Base-by-base conservation (phyloP, 2,888 invertebrate species). In the Amiota communis region DNA sequence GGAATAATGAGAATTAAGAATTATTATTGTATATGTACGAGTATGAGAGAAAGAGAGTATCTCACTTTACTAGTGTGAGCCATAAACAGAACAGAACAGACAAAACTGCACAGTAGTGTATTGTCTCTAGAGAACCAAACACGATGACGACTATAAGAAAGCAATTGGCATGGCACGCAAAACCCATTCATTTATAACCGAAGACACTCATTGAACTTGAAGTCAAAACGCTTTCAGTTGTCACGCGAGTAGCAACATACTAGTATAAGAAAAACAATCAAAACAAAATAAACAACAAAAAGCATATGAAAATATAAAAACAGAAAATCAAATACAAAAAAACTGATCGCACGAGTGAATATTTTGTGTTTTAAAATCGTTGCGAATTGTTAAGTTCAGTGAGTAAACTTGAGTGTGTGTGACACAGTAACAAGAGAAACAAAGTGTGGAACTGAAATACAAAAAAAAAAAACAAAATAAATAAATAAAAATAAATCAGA, bases 151-250 rank as follows among this genome's bases (percentile, higher is more conserved):
- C 36, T 36, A 36, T 6, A 36, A 36, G 49, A 53, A 74, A 56
- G 73, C 74, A 77, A 78, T 64, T 77, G 75, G 36, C 36, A 36
- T 6, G 36, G 72, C 74, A 74, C 73, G 74, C 78, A 72, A 63
- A 70, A 36, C 69, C 78, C 11, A 76, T 77, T 84, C 11, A 76
- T 77, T 84, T 81, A 86, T 78, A 81, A 75, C 77, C 74, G 74
- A 78, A 79, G 76, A 65, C 75, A 77, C 75, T 74, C 77, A 76
- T 70, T 86, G 83, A 84, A 84, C 85, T 86, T 87, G 82, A 81
- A 80, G 86, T 84, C 85, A 86, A 83, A 84, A 72, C 87, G 84
- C 76, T 82, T 78, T 78, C 79, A 82, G 82, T 83, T 84, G 87
- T 81, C 85, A 82, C 85, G 84, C 82, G 81, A 81, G 80, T 70